Conservation (phyloP, 37 sponge, comb jelly and placozoan species). For the Haliclona indistincta region DNA sequence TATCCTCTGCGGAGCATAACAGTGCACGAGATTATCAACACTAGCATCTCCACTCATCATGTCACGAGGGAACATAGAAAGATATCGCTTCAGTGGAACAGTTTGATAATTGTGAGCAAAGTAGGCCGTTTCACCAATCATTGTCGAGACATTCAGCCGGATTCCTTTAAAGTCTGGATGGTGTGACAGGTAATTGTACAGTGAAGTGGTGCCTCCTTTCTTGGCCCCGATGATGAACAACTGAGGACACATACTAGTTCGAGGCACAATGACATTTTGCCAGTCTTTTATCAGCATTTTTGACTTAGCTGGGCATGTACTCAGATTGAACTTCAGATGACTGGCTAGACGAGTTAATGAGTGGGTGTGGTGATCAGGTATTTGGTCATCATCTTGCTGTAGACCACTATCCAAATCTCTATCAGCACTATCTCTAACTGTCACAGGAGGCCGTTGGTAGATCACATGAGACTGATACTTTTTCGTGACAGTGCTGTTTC, state of each 20-base stretch:
- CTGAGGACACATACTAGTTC: constrained; percentile 23
- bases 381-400: too few species aligned
- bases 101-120: constrained; percentile 13
- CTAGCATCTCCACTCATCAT: constrained; percentile 64
- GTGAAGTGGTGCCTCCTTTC: constrained; percentile 63
- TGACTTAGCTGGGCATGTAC: not conserved
- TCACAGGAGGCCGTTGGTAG: too few species aligned
- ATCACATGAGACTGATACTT: too few species aligned
- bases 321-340: constrained; percentile 1
- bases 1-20: constrained; percentile 44
- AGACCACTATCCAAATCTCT: too few species aligned
- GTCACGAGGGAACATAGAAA: constrained; percentile 9
- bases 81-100: constrained; percentile 14
- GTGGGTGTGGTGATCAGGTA: not conserved
- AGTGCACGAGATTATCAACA: constrained; percentile 53
- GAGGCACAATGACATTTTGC: not conserved
- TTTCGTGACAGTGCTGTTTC: too few species aligned
- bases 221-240: constrained; percentile 59
- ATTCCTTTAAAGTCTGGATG: constrained; percentile 46
- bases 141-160: not conserved
- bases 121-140: constrained; percentile 40
- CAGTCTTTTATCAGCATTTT: not conserved
- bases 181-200: constrained; percentile 52
- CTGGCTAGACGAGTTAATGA: not conserved
- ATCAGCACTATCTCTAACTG: too few species aligned